These are phyloP conservation scores for Endotricha flammealis DNA, from an alignment of 2,888 invertebrate genomes.

Conservation along the genomic window DNA sequence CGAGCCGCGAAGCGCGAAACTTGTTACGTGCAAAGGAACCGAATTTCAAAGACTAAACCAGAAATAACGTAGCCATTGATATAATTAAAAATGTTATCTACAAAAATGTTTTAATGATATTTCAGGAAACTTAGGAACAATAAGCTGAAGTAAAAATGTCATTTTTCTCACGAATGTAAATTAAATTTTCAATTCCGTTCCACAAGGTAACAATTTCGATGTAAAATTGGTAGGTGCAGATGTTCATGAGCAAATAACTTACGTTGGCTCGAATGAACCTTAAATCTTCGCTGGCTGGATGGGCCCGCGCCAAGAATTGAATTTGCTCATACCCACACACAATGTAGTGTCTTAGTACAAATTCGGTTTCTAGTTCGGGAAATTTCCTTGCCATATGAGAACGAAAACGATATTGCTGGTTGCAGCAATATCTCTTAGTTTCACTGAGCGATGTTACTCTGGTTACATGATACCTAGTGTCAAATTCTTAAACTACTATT, in stretches of 20 bases:
- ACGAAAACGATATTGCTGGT: too few relatives aligned
- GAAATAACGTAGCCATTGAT: too few relatives aligned
- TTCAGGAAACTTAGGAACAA: too few relatives aligned
- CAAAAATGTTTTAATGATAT: too few relatives aligned
- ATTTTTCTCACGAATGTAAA: conserved; percentile 14
- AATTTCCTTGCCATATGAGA: neutral
- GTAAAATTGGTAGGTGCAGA: conserved; percentile 60
- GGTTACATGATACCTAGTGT: too few relatives aligned
- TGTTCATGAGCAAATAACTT: conserved; percentile 71
- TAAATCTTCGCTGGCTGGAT: conserved; percentile 62
- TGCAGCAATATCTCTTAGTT: too few relatives aligned
- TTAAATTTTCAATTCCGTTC: conserved; percentile 50
- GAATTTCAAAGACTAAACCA: conserved; percentile 51
- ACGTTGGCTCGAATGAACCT: conserved; percentile 64
- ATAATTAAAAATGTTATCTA: too few relatives aligned
- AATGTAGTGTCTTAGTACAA: conserved; percentile 7
- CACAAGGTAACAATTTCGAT: conserved; percentile 56
- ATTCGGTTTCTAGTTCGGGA: neutral
- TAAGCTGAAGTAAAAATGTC: neutral
- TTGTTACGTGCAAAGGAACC: conserved; percentile 44
- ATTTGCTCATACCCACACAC: conserved; percentile 35
- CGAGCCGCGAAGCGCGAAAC: conserved; percentile 33
- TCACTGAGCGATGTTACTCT: too few relatives aligned
- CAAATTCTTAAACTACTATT: too few relatives aligned
- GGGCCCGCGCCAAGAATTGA: conserved; percentile 65